Conservation (phyloP, 1,140 invertebrate species). For the Cardiocondyla obscurior region DNA sequence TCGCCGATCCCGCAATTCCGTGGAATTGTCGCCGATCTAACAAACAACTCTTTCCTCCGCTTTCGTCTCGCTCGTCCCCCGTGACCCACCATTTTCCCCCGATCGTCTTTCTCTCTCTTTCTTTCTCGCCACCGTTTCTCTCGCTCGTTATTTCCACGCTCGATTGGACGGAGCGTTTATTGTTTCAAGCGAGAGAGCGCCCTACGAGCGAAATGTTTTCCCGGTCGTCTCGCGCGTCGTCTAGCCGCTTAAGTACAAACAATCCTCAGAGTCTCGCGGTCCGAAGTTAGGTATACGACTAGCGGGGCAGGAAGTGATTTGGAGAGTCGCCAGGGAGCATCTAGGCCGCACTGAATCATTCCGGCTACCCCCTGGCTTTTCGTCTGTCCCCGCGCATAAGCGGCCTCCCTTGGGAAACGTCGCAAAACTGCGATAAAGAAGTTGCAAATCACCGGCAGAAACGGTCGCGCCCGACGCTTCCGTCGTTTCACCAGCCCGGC, state of each 20-base stretch:
- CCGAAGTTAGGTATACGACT: conserved; percentile 63
- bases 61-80: not conserved
- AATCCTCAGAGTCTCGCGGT: conserved; percentile 62
- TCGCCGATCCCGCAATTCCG: conserved; percentile 67
- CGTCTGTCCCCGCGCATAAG: not conserved
- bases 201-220: conserved; percentile 66
- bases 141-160: conserved; percentile 74
- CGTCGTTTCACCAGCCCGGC: conserved; percentile 38
- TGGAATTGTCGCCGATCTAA: conserved; percentile 67
- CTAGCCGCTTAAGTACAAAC: conserved; percentile 73
- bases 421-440: conserved; percentile 75
- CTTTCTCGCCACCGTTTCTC: conserved; percentile 46
- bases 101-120: not conserved
- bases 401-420: conserved; percentile 58
- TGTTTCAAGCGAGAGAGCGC: conserved; percentile 72
- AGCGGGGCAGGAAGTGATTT: conserved; percentile 77
- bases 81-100: not conserved
- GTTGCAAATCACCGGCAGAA: conserved; percentile 73
- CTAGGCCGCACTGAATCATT: conserved; percentile 78
- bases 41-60: conserved; percentile 72
- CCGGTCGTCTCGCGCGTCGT: conserved; percentile 70
- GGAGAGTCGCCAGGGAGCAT: conserved; percentile 77
- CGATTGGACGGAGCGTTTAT: conserved; percentile 76
- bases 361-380: conserved; percentile 34
- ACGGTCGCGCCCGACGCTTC: conserved; percentile 56